phyloP scores from a whole-genome alignment of 2,888 invertebrate species.

The Stratiomys singularior region DNA sequence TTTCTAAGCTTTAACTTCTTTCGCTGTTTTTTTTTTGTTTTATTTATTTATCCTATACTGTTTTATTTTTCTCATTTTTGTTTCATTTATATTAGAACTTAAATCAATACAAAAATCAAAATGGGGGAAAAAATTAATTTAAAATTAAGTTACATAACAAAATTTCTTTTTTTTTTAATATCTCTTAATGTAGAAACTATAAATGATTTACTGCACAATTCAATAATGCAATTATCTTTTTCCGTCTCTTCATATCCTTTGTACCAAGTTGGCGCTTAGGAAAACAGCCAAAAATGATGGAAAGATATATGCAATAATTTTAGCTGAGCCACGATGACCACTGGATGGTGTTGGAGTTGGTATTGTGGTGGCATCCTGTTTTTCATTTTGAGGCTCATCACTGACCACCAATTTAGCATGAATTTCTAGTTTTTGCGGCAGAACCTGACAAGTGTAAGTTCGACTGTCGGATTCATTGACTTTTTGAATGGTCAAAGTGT shows the following conservation, averaged over 20 bases:
- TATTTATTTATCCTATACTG: not conserved
- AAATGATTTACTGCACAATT: conserved; percentile 14
- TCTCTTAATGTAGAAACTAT: not conserved
- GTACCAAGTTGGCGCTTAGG: not conserved
- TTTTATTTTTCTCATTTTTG: not conserved
- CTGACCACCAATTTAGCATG: conserved; percentile 54
- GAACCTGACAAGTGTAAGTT: conserved; percentile 56
- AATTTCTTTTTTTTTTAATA: not conserved
- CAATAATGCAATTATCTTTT: not conserved
- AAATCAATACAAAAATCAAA: not conserved
- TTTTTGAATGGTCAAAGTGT: conserved; percentile 56
- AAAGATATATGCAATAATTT: not conserved
- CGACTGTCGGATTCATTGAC: conserved; percentile 56
- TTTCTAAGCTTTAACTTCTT: not conserved
- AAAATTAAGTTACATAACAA: conserved; percentile 40
- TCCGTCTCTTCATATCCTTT: conserved; percentile 26
- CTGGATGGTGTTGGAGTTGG: not conserved
- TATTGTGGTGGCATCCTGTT: not conserved
- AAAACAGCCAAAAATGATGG: not conserved
- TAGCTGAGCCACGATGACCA: not conserved
- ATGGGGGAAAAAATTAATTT: conserved; percentile 18
- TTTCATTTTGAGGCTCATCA: not conserved
- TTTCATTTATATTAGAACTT: no score
- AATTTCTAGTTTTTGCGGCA: conserved; percentile 54
- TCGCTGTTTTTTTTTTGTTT: no score